These are phyloP conservation scores for Sympetrum striolatum DNA, from an alignment of 2,888 invertebrate genomes.

Conservation along the genomic window DNA sequence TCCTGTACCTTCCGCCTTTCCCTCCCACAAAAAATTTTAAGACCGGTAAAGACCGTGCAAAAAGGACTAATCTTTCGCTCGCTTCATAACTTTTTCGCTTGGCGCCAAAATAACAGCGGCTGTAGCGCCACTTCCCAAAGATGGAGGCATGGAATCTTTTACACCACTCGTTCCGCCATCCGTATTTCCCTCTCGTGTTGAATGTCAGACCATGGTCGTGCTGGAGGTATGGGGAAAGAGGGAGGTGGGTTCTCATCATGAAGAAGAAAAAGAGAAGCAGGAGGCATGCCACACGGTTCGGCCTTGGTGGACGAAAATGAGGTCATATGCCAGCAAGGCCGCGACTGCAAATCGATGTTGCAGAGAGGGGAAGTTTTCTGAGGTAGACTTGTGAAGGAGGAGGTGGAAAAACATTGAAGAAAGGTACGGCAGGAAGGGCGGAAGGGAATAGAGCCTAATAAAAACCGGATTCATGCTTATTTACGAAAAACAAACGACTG, in stretches of 20 bases:
- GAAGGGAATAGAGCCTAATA: not conserved
- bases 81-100: too few relatives aligned
- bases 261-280: slow-evolving; percentile 6
- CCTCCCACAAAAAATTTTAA: too few relatives aligned
- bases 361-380: not conserved
- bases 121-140: too few relatives aligned
- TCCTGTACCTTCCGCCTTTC: too few relatives aligned
- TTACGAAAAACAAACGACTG: too few relatives aligned
- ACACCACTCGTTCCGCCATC: too few relatives aligned
- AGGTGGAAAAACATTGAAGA: not conserved
- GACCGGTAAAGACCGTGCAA: too few relatives aligned
- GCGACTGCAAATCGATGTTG: slow-evolving; percentile 28
- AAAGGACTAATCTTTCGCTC: too few relatives aligned
- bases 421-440: not conserved
- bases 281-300: not conserved
- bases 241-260: not conserved
- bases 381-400: not conserved
- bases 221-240: slow-evolving; percentile 24
- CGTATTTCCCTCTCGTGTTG: not conserved
- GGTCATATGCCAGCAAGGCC: slow-evolving; percentile 37
- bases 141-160: too few relatives aligned
- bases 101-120: too few relatives aligned
- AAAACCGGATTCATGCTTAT: too few relatives aligned
- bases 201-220: not conserved
- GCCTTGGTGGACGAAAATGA: slow-evolving; percentile 35